Evolutionary conservation across 2,797 vertebrate species (phyloP).

Genomic region (Tokudaia tokunoshimensis): DNA sequence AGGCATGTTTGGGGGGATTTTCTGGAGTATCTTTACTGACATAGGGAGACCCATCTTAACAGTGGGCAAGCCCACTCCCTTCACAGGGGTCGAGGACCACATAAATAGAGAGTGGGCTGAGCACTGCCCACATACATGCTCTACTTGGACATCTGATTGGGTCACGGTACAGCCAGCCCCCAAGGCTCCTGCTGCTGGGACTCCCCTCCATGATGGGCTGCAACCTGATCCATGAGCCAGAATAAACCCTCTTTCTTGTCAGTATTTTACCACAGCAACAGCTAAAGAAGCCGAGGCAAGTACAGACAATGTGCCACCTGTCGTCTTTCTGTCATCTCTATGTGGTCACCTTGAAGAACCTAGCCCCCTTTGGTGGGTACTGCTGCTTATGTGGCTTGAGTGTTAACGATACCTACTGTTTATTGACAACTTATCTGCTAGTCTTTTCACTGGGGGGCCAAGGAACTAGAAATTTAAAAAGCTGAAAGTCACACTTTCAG

Average conservation of each 20-base stretch:
- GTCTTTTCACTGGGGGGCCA: background rate
- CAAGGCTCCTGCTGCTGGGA: background rate
- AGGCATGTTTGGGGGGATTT: background rate
- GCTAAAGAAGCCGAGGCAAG: background rate
- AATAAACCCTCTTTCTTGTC: background rate
- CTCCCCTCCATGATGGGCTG: background rate
- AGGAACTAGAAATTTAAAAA: slow-evolving; percentile 18
- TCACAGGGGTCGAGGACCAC: no score
- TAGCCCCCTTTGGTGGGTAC: background rate
- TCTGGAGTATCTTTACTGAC: background rate
- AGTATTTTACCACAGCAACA: background rate
- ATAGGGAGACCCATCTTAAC: background rate
- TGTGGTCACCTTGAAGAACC: background rate
- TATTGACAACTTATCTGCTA: background rate
- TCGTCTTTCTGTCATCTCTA: background rate
- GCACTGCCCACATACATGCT: background rate
- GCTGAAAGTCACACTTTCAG: background rate
- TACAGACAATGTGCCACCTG: background rate
- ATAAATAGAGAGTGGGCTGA: background rate
- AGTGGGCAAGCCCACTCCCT: background rate
- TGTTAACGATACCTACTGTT: background rate
- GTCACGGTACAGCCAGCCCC: background rate
- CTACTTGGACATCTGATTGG: background rate
- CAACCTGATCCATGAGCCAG: background rate
- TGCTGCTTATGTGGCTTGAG: background rate